Evolutionary conservation across 2,888 invertebrate genomes (phyloP).

Genomic region (Zelleria hepariella): DNA sequence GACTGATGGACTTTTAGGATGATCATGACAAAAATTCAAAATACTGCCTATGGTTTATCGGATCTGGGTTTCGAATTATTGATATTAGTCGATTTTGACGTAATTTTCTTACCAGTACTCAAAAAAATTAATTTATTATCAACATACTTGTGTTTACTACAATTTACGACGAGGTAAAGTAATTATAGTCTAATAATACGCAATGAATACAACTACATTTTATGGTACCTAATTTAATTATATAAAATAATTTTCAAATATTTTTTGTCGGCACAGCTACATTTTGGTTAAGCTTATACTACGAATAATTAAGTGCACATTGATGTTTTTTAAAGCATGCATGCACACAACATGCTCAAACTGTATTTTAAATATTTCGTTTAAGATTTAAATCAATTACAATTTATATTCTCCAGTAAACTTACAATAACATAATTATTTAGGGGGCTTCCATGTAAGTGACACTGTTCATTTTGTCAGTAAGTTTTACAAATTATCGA

Average conservation of each 20-base stretch:
- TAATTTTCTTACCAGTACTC: neutral
- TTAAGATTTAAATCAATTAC: neutral
- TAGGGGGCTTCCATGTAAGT: slow-evolving; percentile 17
- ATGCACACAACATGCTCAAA: slow-evolving; percentile 7
- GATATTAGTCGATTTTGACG: neutral
- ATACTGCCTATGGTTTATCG: neutral
- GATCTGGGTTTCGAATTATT: neutral
- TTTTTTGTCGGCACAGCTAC: neutral
- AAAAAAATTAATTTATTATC: neutral
- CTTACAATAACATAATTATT: slow-evolving; percentile 7
- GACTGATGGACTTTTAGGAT: slow-evolving; percentile 16
- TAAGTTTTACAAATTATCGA: slow-evolving; percentile 1
- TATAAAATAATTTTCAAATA: neutral
- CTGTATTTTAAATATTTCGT: slow-evolving; percentile 2
- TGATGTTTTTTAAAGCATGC: neutral
- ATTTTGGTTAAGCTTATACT: neutral
- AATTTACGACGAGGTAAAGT: neutral
- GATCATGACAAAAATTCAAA: slow-evolving; percentile 22
- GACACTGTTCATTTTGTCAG: neutral
- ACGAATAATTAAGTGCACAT: neutral
- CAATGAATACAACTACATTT: neutral
- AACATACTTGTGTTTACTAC: neutral
- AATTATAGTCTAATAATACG: neutral
- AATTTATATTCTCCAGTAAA: slow-evolving; percentile 5
- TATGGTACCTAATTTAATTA: neutral